A percentile compares a stretch with the other conserved stretches of the same genome.
These are phyloP conservation scores for Periophthalmus modestus DNA, from an alignment of 2,113 vertebrate species.

Conservation along the genomic window DNA sequence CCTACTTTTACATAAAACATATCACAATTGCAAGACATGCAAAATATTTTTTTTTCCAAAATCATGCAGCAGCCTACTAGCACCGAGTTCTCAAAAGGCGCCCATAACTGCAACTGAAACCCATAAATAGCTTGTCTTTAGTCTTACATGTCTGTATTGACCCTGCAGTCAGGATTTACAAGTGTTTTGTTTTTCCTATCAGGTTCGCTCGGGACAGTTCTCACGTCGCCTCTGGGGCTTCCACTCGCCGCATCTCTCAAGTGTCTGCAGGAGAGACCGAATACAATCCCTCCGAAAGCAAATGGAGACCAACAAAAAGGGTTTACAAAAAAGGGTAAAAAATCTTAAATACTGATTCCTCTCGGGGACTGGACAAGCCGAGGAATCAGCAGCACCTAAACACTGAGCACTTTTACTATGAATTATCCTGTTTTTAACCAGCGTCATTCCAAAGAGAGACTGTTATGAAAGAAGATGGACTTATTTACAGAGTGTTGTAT, in stretches of 20 bases:
- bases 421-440: conserved; percentile 52
- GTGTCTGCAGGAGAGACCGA: conserved; percentile 92
- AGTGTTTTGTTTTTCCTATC: conserved; percentile 15
- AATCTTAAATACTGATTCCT: conserved; percentile 7
- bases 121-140: conserved; percentile 32
- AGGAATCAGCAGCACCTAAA: conserved; percentile 60
- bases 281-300: conserved; percentile 81
- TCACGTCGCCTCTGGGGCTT: conserved; percentile 87
- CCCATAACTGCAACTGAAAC: neutral
- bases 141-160: conserved; percentile 20
- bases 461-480: conserved; percentile 17
- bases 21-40: too few species aligned
- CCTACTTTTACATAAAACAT: too few species aligned
- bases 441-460: conserved; percentile 77
- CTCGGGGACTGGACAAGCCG: conserved; percentile 27
- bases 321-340: neutral
- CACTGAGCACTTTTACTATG: conserved; percentile 70
- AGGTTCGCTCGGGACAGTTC: conserved; percentile 90
- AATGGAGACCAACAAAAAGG: conserved; percentile 56
- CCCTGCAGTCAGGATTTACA: conserved; percentile 39
- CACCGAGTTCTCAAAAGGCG: neutral
- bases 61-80: too few species aligned
- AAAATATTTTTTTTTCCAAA: too few species aligned
- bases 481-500: conserved; percentile 46
- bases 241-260: conserved; percentile 88